phyloP scores from a whole-genome alignment of 2,797 vertebrate genomes.

The Neoniphon sammara region DNA sequence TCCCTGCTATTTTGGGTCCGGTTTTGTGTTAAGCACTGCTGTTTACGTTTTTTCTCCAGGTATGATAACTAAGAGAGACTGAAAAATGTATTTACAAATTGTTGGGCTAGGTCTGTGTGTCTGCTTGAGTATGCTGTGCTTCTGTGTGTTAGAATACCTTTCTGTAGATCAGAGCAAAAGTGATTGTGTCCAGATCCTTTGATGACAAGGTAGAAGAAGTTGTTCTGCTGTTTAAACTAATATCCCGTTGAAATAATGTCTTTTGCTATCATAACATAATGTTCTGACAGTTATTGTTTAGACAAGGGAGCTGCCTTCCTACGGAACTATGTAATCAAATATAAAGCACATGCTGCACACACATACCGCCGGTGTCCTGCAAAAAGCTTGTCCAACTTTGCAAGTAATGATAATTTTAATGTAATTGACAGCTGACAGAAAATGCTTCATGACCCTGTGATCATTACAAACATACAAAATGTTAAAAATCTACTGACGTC shows the following conservation, averaged over 20 bases:
- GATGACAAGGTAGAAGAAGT: not conserved
- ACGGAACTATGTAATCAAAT: not conserved
- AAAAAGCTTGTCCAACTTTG: not conserved
- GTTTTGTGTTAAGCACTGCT: not conserved
- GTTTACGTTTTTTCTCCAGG: not conserved
- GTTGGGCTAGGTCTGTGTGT: no score
- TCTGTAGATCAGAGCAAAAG: constrained; percentile 1
- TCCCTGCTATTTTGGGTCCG: not conserved
- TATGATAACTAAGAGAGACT: no score
- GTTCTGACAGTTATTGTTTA: not conserved
- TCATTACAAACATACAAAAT: constrained; percentile 4
- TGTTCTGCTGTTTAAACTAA: not conserved
- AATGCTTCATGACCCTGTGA: not conserved
- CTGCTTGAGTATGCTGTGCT: not conserved
- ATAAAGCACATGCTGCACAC: not conserved
- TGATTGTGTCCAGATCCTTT: not conserved
- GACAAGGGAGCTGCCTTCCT: not conserved
- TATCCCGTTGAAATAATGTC: not conserved
- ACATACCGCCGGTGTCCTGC: not conserved
- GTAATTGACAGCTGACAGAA: not conserved
- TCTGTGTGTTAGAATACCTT: not conserved
- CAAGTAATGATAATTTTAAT: not conserved
- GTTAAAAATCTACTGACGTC: not conserved
- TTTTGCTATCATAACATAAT: not conserved
- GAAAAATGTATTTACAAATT: no score